A percentile compares a stretch with the other conserved stretches of the same genome.
phyloP scores from a whole-genome alignment of 2,888 invertebrate genomes.

The Andrena bicolor region DNA sequence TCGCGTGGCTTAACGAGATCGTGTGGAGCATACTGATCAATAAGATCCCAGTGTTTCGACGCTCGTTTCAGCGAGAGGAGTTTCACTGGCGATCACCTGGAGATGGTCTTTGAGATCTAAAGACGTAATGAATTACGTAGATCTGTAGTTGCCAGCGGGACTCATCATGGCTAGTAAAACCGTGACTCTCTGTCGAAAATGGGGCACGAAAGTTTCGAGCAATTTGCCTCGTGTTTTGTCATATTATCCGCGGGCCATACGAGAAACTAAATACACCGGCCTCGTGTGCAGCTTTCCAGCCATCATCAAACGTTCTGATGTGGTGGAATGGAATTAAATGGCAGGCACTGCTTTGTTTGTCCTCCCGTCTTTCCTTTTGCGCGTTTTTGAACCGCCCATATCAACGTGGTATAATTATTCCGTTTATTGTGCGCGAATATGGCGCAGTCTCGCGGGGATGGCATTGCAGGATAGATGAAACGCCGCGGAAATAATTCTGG shows the following conservation, averaged over 20 bases:
- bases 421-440: slow-evolving; percentile 25
- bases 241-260: background rate
- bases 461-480: background rate
- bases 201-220: background rate
- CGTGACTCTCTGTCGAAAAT: slow-evolving; percentile 12
- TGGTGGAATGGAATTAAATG: slow-evolving; percentile 44
- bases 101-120: too few species aligned
- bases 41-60: background rate
- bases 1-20: slow-evolving; percentile 7
- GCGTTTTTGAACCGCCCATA: background rate
- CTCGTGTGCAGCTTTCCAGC: slow-evolving; percentile 18
- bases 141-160: background rate
- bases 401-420: slow-evolving; percentile 36
- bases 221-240: slow-evolving; percentile 14
- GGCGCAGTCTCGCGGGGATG: background rate
- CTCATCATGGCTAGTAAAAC: background rate
- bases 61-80: too few species aligned
- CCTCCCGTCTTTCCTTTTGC: background rate
- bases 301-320: slow-evolving; percentile 21
- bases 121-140: background rate
- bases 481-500: background rate
- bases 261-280: slow-evolving; percentile 22
- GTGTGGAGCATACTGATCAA: slow-evolving; percentile 33
- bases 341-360: background rate
- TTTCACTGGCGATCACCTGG: too few species aligned